Base-by-base conservation (phyloP, 2,113 vertebrate species). In the Octodon degus region DNA sequence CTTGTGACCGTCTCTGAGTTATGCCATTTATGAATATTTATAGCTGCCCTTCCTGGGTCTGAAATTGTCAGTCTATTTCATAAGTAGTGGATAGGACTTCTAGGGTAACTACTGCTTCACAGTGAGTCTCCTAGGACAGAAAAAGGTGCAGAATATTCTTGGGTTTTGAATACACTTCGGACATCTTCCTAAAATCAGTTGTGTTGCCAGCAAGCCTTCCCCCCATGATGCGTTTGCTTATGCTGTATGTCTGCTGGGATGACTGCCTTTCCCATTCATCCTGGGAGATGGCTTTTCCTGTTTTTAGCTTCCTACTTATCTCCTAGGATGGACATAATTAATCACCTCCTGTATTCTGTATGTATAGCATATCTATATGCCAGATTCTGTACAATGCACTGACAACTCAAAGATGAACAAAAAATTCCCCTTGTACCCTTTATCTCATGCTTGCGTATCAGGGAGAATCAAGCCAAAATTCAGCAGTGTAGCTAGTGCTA, bases 381-480 rank as follows among this genome's bases (percentile, higher is more conserved):
- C 37, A 65, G 10, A 70, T 86, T 93, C 65, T 76, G 0, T 85
- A 63, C 65, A 27, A 92, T 20, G 34, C 58, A 67, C 32, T 55
- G 50, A 86, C 5, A 67, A 93, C 43, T 91, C 58, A 77, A 50
- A 91, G 72, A 62, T 37, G 76, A 93, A 30, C 20, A 50, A 43
- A 65, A 53, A 11, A 3, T 40, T 17, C 37, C 34, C 40, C 1
- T 13, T 63, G 9, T 13, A 4, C 22, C 13, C 63, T 43, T 77
- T 79, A 16, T 79, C n/a, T 72, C 1, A 10, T 67, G 47, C 65
- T 86, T n/a, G 10, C 5, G 68, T 47, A 25, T 90, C 53, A 63
- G 65, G 67, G 55, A 93, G 62, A 86, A 22, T 53, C 53, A 67
- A 91, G 72, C 34, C 83, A 86, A 91, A 87, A 37, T 55, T 68